These are phyloP conservation scores for Galagoides demidoff DNA, from an alignment of 2,797 vertebrate species.

Conservation along the genomic window DNA sequence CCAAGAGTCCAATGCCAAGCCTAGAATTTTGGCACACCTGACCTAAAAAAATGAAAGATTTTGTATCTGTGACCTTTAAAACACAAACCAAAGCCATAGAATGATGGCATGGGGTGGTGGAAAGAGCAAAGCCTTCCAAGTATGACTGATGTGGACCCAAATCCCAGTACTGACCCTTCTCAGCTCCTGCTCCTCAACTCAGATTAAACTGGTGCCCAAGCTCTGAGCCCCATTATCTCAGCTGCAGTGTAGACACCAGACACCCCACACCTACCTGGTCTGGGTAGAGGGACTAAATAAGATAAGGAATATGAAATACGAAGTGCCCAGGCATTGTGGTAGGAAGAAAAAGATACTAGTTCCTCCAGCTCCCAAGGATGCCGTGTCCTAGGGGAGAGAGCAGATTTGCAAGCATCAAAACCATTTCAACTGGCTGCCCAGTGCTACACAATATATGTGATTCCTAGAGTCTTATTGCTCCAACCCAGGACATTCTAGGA, in stretches of 20 bases:
- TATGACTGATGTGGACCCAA: not conserved
- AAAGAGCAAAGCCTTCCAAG: not conserved
- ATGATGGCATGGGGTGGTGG: not conserved
- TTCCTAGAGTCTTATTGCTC: not conserved
- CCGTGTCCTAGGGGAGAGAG: not conserved
- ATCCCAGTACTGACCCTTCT: not conserved
- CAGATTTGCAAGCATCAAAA: not conserved
- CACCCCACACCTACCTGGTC: no score
- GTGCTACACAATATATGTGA: not conserved
- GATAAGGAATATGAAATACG: fast-evolving
- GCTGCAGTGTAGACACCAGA: not conserved
- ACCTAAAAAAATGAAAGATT: slow-evolving; percentile 19
- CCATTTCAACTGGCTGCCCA: not conserved
- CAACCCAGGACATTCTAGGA: not conserved
- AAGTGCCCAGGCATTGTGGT: not conserved
- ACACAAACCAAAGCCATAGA: not conserved
- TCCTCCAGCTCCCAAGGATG: not conserved
- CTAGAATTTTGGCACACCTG: slow-evolving; percentile 17
- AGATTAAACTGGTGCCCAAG: not conserved
- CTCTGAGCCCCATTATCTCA: not conserved
- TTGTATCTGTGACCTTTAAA: slow-evolving; percentile 58
- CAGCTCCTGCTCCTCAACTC: not conserved
- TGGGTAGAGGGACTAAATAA: not conserved
- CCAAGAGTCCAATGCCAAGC: slow-evolving; percentile 7
- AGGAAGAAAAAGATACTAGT: not conserved